Percentiles rank a stretch among this genome's conserved stretches.
Evolutionary conservation across 2,797 vertebrate genomes (phyloP).

Genomic region (Cynodonichthys magdalenae): DNA sequence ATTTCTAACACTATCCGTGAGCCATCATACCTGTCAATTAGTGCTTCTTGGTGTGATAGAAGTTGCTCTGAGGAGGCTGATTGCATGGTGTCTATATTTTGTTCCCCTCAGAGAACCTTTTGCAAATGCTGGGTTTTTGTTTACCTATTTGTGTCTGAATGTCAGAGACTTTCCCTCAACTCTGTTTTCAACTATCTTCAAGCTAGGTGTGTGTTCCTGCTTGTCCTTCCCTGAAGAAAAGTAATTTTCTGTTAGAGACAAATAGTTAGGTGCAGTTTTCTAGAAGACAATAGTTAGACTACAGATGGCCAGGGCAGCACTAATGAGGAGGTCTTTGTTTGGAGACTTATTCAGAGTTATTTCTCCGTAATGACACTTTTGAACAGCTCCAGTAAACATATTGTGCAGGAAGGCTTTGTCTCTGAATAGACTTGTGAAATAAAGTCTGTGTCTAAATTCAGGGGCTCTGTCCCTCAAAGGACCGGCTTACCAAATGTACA

Average conservation of each 20-base stretch:
- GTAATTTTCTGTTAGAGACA: not conserved
- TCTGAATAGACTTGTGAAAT: too few species aligned
- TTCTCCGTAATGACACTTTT: constrained; percentile 8
- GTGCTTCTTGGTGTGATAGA: constrained; percentile 9
- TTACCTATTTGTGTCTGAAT: not conserved
- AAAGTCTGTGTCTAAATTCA: too few species aligned
- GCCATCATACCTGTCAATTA: constrained; percentile 35
- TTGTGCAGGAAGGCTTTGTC: constrained; percentile 3
- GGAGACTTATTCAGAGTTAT: constrained; percentile 18
- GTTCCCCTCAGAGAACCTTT: constrained; percentile 1
- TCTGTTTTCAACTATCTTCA: not conserved
- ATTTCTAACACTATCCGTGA: constrained; percentile 17
- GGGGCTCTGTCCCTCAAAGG: too few species aligned
- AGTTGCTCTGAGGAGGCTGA: constrained; percentile 2
- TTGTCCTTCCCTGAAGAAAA: constrained; percentile 5
- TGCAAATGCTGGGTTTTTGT: not conserved
- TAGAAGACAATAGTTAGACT: not conserved
- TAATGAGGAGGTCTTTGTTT: constrained; percentile 35
- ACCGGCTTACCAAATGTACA: too few species aligned
- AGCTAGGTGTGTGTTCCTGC: constrained; percentile 10
- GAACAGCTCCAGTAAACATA: constrained; percentile 1
- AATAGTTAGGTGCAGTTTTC: constrained; percentile 8
- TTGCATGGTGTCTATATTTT: constrained; percentile 1
- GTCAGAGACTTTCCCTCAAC: constrained; percentile 5
- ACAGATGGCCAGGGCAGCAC: constrained; percentile 1